Base-by-base conservation (phyloP, 2,113 vertebrate species). In the Panthera uncia region DNA sequence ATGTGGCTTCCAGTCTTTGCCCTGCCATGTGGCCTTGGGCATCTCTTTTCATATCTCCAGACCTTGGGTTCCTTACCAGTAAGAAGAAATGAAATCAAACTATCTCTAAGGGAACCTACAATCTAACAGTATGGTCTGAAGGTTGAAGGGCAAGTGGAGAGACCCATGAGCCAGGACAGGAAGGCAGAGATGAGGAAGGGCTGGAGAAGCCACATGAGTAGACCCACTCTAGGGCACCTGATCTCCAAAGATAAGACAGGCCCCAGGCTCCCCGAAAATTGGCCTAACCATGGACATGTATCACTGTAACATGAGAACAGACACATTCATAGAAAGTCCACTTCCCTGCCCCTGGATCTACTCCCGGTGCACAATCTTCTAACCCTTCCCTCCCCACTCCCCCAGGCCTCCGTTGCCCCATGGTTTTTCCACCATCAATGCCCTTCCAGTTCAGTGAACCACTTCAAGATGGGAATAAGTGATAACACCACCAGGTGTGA, bases 251-350 rank as follows among this genome's bases (percentile, higher is more conserved):
- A n/a, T 25, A 74, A 38, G 7, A 29, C 16, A 38, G 41, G 52
- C 21, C 81, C n/a, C 41, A 79, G 29, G 15, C 38, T 76, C 57
- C 13, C 48, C 1, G 21, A 55, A 68, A 41, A 65, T 10, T 4
- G 45, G n/a, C 6, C 41, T n/a, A 41, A 79, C 85, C 7, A 10
- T 1, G 11, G 36, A 14, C 83, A 50, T 69, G n/a, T 33, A 33
- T 76, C 45, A 31, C 48, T 71, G 23, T 55, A 50, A 11, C 0
- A 0, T 45, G 45, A 85, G 94, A 71, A 82, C 16, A 61, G 88
- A 61, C 1, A 0, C 15, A 36, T 71, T 31, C 38, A 6, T 1
- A 61, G 65, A n/a, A n/a, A 1, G 48, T 11, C 50, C 16, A 1
- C 57, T 52, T 55, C 41, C 16, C n/a, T 71, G 45, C 3, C 38